Evolutionary conservation across 1,140 invertebrate species (phyloP).

Genomic region (Papilio dardanus): DNA sequence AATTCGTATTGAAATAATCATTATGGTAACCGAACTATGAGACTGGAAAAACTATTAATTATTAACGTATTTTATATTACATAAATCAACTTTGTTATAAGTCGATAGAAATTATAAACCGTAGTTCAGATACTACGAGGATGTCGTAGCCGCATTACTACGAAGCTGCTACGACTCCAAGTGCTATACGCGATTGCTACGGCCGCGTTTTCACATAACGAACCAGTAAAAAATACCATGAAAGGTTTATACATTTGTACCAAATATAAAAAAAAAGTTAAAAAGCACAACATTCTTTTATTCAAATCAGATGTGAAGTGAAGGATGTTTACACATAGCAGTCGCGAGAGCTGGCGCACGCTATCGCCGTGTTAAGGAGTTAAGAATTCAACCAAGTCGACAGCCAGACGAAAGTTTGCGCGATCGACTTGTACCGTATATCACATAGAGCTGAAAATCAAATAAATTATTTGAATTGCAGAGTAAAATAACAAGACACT

Average conservation of each 20-base stretch:
- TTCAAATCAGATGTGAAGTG: slow-evolving; percentile 6
- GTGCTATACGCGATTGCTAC: not conserved
- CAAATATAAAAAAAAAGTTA: not conserved
- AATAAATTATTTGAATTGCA: too few relatives aligned
- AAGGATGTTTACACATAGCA: not conserved
- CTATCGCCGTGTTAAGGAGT: slow-evolving; percentile 50
- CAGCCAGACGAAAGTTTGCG: slow-evolving; percentile 53
- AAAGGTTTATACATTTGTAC: not conserved
- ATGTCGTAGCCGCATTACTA: not conserved
- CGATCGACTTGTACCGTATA: slow-evolving; percentile 51
- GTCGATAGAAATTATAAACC: not conserved
- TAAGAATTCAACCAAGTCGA: slow-evolving; percentile 59
- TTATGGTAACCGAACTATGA: too few relatives aligned
- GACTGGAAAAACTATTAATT: too few relatives aligned
- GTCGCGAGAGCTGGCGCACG: not conserved
- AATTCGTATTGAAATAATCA: not conserved
- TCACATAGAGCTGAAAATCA: slow-evolving; percentile 45
- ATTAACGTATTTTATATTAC: too few relatives aligned
- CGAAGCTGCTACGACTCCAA: not conserved
- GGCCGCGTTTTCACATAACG: not conserved
- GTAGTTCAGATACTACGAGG: too few relatives aligned
- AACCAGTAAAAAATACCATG: not conserved
- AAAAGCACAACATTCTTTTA: slow-evolving; percentile 14
- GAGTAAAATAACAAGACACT: too few relatives aligned
- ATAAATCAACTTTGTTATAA: too few relatives aligned